Base-by-base conservation (phyloP, 1,140 invertebrate genomes). In the Archegozetes longisetosus region DNA sequence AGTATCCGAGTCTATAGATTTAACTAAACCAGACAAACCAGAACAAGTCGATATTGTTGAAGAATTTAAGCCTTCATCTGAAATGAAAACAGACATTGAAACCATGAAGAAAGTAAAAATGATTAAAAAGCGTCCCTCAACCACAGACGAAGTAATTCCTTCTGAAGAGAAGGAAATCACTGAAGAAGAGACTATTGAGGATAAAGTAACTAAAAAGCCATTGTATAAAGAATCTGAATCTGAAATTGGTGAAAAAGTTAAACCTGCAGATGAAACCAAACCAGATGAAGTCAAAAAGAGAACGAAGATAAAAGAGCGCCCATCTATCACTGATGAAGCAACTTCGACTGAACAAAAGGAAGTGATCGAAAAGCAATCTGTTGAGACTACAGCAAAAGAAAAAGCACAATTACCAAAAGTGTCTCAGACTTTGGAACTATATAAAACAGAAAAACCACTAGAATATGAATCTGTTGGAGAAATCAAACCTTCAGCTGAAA, bases 391-490 rank as follows among this genome's bases (percentile, higher is more conserved):
- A n/a, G n/a, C n/a, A 3, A 48, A 29, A 29, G 27, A 56, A 54
- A 22, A 48, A 1, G 26, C 14, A n/a, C 23, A 40, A 57, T 13
- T 24, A 47, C 14, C 53, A 17, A 24, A 22, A 20, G 48, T 22
- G 26, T 25, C 55, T 13, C 20, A 55, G 26, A 22, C 46, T 13
- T 14, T 17, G 13, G 46, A 54, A 1, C 14, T 14, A 9, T 14
- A 14, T 47, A n/a, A 47, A 47, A 14, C 46, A 28, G 54, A 55
- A 23, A 55, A 28, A n/a, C 54, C 54, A 49, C 17, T 49, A 3
- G 60, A 61, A 61, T 17, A 60, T 23, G 32, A 60, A 48, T n/a
- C 58, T 3, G n/a, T 58, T 25, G 54, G 51, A 55, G 54, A n/a
- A 1, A 48, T 48, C 46, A 22, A 48, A 48, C 9, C 22, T 2